Percentiles rank a stretch among this genome's conserved stretches.
phyloP scores from a whole-genome alignment of 1,140 invertebrate species.

The Diuraphis noxia region DNA sequence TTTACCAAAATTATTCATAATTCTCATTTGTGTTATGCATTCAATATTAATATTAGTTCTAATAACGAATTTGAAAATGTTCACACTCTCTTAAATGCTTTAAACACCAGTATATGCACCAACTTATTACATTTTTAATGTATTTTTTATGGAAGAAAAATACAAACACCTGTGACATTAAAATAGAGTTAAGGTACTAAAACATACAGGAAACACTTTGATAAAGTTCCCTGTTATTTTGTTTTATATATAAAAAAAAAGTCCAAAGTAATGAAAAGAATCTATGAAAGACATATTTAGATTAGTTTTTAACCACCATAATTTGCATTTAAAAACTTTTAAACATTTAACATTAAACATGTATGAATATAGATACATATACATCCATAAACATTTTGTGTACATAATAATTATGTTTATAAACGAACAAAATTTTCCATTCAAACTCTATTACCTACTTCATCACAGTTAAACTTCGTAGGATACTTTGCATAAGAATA shows the following conservation, averaged over 20 bases:
- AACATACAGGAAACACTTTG: background rate
- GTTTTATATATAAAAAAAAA: background rate
- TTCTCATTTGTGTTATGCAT: background rate
- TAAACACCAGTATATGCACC: background rate
- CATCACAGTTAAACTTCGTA: background rate
- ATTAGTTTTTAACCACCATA: conserved; percentile 6
- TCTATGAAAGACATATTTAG: background rate
- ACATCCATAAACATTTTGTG: background rate
- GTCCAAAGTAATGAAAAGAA: background rate
- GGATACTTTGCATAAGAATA: background rate
- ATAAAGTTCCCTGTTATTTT: background rate
- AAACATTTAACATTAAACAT: background rate
- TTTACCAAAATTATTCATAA: background rate
- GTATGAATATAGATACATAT: background rate
- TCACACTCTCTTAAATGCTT: background rate
- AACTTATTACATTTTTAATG: background rate
- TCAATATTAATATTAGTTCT: background rate
- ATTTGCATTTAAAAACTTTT: background rate
- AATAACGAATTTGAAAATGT: background rate
- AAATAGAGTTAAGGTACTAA: background rate
- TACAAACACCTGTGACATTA: background rate
- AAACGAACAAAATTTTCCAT: background rate
- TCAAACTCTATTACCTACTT: background rate
- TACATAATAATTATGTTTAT: background rate
- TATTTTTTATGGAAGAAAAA: background rate